Percentiles rank a stretch among this genome's conserved stretches.
Conservation (phyloP, 2,888 invertebrate species). For the Hypolimnas misippus region DNA sequence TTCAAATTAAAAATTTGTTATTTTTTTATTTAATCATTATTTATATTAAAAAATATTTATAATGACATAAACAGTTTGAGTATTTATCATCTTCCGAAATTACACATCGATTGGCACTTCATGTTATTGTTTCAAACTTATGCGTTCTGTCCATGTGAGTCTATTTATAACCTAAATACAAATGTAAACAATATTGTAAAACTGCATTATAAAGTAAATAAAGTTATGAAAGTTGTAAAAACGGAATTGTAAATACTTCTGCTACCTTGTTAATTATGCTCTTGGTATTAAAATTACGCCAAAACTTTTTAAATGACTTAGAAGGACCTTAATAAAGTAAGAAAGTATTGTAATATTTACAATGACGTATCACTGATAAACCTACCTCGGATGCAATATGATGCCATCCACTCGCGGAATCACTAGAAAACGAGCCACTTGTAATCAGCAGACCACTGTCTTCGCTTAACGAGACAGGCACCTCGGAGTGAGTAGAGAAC, state of each 20-base stretch:
- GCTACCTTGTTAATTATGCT: slow-evolving; percentile 15
- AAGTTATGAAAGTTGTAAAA: slow-evolving; percentile 13
- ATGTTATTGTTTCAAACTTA: slow-evolving; percentile 29
- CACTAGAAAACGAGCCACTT: slow-evolving; percentile 90
- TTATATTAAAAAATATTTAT: neutral
- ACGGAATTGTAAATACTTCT: slow-evolving; percentile 19
- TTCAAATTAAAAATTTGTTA: neutral
- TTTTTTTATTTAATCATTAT: neutral
- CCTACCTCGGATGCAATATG: slow-evolving; percentile 87
- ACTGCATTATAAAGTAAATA: slow-evolving; percentile 2
- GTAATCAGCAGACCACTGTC: slow-evolving; percentile 89
- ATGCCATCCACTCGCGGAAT: slow-evolving; percentile 87
- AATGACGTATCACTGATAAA: slow-evolving; percentile 34
- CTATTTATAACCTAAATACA: slow-evolving; percentile 33
- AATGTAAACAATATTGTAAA: slow-evolving; percentile 26
- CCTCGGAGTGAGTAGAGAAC: slow-evolving; percentile 89
- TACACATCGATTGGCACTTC: slow-evolving; percentile 1
- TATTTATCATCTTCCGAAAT: neutral
- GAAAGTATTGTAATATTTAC: slow-evolving; percentile 22
- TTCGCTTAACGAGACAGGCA: slow-evolving; percentile 89
- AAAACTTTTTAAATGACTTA: slow-evolving; percentile 28
- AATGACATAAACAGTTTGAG: neutral
- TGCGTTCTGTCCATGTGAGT: slow-evolving; percentile 19
- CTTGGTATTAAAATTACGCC: slow-evolving; percentile 31
- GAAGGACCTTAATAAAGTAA: slow-evolving; percentile 13